Conservation (phyloP, 2,888 invertebrate species). For the Heliconius hortense region DNA sequence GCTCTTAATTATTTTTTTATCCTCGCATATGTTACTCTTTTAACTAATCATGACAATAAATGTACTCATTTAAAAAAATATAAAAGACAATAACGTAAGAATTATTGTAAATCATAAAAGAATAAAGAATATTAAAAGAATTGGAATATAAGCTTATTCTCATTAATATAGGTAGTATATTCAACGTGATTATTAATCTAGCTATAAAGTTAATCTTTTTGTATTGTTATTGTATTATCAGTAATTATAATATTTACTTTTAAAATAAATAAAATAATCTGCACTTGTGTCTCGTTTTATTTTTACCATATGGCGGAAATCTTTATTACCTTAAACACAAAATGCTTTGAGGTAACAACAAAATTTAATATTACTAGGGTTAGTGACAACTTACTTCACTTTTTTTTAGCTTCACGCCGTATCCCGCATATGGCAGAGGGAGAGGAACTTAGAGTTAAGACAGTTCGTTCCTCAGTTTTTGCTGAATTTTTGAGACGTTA, state of each 20-base stretch:
- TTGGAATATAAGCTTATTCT: neutral
- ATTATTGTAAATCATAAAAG: neutral
- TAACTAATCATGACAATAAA: conserved; percentile 12
- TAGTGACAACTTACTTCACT: no score
- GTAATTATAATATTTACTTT: conserved; percentile 1
- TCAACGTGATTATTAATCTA: neutral
- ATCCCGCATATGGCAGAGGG: no score
- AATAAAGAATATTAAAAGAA: no score
- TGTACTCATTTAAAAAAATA: neutral
- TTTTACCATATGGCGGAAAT: neutral
- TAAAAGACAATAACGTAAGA: conserved; percentile 10
- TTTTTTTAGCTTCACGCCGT: no score
- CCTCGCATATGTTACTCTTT: neutral
- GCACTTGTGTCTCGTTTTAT: neutral
- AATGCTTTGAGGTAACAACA: neutral
- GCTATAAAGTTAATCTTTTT: conserved; percentile 16
- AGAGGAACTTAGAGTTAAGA: no score
- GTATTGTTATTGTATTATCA: conserved; percentile 12
- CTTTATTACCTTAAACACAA: neutral
- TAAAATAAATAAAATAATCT: conserved; percentile 13
- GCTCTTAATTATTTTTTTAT: neutral
- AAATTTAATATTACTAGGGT: neutral
- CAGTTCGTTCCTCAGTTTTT: no score
- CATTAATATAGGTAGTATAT: neutral
- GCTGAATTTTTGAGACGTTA: no score